Percentiles rank a stretch among this genome's conserved stretches.
Evolutionary conservation across 2,888 invertebrate genomes (phyloP).

Genomic region (Latrodectus hesperus): DNA sequence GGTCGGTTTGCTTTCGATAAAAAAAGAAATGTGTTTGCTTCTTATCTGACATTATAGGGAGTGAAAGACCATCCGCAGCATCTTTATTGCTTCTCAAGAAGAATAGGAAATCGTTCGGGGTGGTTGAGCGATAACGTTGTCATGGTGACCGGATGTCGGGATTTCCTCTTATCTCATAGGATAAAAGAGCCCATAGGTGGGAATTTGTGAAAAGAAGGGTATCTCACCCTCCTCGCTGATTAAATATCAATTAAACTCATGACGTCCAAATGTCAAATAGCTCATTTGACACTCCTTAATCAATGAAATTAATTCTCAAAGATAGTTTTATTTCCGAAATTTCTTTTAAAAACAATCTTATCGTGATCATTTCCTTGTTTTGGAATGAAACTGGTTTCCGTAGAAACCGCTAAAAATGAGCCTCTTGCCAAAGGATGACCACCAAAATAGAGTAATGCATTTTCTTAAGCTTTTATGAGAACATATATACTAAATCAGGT

Average conservation of each 20-base stretch:
- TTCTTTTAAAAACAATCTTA: too few species aligned
- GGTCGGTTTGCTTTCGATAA: neutral
- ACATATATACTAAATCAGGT: too few species aligned
- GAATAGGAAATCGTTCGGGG: slow-evolving; percentile 50
- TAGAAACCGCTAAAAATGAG: too few species aligned
- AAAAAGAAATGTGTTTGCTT: neutral
- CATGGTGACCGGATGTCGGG: slow-evolving; percentile 58
- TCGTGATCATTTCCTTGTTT: too few species aligned
- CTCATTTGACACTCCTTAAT: neutral
- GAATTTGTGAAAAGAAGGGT: slow-evolving; percentile 25
- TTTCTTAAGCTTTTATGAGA: too few species aligned
- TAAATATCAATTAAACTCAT: slow-evolving; percentile 60
- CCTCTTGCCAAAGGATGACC: too few species aligned
- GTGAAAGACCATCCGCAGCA: neutral
- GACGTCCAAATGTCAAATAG: neutral
- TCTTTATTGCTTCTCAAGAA: slow-evolving; percentile 2
- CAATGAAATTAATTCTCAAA: neutral
- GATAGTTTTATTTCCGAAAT: too few species aligned
- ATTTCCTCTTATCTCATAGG: slow-evolving; percentile 54
- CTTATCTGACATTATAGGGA: neutral
- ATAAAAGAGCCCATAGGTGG: slow-evolving; percentile 34
- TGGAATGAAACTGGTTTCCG: too few species aligned
- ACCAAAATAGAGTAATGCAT: too few species aligned
- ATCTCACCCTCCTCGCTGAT: slow-evolving; percentile 1
- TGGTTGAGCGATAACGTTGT: slow-evolving; percentile 39